phyloP scores from a whole-genome alignment of 2,113 vertebrate genomes.

The Tichodroma muraria region DNA sequence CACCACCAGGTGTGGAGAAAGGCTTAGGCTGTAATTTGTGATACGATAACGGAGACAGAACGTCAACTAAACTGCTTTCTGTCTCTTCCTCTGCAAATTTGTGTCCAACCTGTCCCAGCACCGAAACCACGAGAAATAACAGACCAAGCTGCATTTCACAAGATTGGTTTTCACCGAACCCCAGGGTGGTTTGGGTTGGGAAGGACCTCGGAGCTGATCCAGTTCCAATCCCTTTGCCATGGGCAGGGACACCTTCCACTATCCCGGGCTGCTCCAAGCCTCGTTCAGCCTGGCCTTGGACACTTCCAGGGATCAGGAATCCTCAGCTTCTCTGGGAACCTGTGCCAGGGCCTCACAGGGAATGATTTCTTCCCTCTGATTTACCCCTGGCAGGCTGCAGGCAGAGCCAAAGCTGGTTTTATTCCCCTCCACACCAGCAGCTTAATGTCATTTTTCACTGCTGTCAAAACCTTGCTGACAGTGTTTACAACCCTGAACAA shows the following conservation, averaged over 20 bases:
- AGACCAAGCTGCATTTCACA: not conserved
- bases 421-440: not conserved
- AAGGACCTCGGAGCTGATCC: not conserved
- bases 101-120: not conserved
- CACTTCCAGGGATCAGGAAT: not conserved
- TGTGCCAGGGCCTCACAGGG: not conserved
- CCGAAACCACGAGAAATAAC: not conserved
- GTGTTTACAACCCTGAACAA: not conserved
- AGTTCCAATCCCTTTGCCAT: not conserved
- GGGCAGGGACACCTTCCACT: not conserved
- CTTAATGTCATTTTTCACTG: not conserved
- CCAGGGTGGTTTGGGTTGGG: not conserved
- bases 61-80: not conserved
- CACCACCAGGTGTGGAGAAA: not conserved
- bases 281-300: accelerated
- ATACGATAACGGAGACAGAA: accelerated
- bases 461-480: not conserved
- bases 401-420: not conserved
- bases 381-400: not conserved
- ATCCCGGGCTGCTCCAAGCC: not conserved
- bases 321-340: not conserved
- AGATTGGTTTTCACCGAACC: not conserved
- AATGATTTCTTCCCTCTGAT: not conserved
- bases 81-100: not conserved
- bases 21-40: not conserved